Base-by-base conservation (phyloP, 2,113 vertebrate genomes). In the Parotia lawesii region DNA sequence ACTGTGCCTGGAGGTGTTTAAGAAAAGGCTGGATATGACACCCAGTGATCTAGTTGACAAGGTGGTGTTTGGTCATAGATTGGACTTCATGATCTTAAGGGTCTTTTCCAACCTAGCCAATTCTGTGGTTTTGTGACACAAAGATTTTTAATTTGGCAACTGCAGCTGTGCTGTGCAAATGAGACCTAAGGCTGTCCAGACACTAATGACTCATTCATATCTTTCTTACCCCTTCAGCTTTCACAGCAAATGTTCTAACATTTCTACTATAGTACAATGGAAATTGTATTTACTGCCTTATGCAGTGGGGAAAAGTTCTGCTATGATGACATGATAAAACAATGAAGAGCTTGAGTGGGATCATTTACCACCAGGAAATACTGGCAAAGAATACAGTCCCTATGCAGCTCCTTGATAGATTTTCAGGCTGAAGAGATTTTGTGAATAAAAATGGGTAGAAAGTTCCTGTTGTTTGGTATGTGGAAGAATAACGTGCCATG, bases 401-500 rank as follows among this genome's bases (percentile, higher is more conserved):
- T 82, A 9, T 51, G 38, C 51, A 67, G 89, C 61, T 91, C 86
- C 83, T 50, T 67, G 89, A 64, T n/a, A 83, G 57, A 83, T 93
- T 96, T 88, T 95, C 80, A 95, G 90, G 61, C 70, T 92, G 76
- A 87, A 69, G 79, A 70, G 62, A 15, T 29, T 65, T 76, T 53
- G 42, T 91, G 54, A 27, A 40, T 78, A 44, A 91, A 94, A 94
- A 53, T 48, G 40, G 42, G 73, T 92, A 94, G 62, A 85, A 90
- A 70, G 33, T 62, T 74, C 51, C 48, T 95, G 48, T 78, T 95
- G 38, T 85, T 85, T 3, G 2, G 10, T 62, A 11, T 71, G 15
- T 75, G 44, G 12, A 40, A 66, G 23, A 72, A 65, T 56, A 71
- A 62, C 5, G 4, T 45, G 21, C 42, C 78, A 71, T 85, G 51